Conservation (phyloP, 1,140 invertebrate genomes). For the Cardiocondyla obscurior region DNA sequence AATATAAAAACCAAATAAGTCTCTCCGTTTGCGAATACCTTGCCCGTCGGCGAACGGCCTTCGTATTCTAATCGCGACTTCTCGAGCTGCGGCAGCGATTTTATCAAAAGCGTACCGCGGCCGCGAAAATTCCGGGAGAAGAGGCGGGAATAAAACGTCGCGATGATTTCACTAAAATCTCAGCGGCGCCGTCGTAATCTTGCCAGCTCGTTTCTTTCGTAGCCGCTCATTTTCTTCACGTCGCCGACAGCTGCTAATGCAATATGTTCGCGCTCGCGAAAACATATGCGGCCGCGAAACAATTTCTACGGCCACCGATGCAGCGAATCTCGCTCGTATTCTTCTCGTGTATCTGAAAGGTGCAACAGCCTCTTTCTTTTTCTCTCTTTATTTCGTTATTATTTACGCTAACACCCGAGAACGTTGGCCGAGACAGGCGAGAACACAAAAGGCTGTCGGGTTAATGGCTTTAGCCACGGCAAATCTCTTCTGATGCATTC, state of each 20-base stretch:
- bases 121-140: neutral
- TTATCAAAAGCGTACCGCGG: neutral
- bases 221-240: conserved; percentile 50
- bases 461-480: too few species aligned
- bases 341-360: too few species aligned
- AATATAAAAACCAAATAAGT: too few species aligned
- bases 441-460: too few species aligned
- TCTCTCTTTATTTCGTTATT: too few species aligned
- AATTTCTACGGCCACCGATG: too few species aligned
- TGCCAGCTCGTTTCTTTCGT: conserved; percentile 32
- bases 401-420: too few species aligned
- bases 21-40: conserved; percentile 12
- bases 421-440: too few species aligned
- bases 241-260: conserved; percentile 56
- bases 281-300: conserved; percentile 51
- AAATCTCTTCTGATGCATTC: too few species aligned
- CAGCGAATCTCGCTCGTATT: too few species aligned
- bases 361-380: too few species aligned
- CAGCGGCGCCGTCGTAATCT: conserved; percentile 30
- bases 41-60: neutral
- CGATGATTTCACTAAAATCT: conserved; percentile 37
- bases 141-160: conserved; percentile 13
- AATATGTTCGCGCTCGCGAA: conserved; percentile 47
- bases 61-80: conserved; percentile 17
- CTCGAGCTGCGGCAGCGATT: neutral